Conservation (phyloP, 2,888 invertebrate species). For the Patella caerulea region DNA sequence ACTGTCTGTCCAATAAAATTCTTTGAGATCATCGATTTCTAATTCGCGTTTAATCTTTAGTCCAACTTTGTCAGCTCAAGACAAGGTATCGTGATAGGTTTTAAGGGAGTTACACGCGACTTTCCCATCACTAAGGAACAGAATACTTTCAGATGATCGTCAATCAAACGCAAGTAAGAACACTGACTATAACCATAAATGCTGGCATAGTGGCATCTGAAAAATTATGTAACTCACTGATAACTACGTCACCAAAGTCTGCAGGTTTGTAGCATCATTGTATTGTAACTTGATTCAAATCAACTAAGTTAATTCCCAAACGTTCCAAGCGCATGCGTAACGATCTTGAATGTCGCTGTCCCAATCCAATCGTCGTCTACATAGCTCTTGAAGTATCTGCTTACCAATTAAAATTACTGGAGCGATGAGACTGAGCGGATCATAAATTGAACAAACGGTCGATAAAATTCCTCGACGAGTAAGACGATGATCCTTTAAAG, state of each 20-base stretch:
- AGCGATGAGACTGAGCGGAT: conserved; percentile 12
- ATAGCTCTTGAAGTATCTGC: background rate
- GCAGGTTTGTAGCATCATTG: conserved; percentile 9
- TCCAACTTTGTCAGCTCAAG: conserved; percentile 19
- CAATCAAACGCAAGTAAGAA: conserved; percentile 10
- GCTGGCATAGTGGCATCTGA: conserved; percentile 20
- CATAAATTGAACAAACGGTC: background rate
- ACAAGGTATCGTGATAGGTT: conserved; percentile 15
- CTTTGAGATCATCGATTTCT: background rate
- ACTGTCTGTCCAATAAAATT: conserved; percentile 13
- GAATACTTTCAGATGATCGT: conserved; percentile 11
- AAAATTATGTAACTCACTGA: conserved; percentile 14
- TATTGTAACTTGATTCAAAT: too few species aligned
- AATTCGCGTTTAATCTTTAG: background rate
- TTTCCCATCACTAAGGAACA: conserved; percentile 23
- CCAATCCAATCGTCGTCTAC: conserved; percentile 6
- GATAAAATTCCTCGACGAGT: conserved; percentile 17
- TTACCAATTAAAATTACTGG: conserved; percentile 4
- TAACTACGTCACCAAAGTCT: background rate
- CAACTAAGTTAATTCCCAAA: background rate
- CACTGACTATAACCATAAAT: conserved; percentile 14
- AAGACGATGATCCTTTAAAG: background rate
- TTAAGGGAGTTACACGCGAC: conserved; percentile 14
- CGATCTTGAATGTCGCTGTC: background rate
- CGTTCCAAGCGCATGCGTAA: background rate